phyloP scores from a whole-genome alignment of 2,797 vertebrate species.

The Myotis pilosus region DNA sequence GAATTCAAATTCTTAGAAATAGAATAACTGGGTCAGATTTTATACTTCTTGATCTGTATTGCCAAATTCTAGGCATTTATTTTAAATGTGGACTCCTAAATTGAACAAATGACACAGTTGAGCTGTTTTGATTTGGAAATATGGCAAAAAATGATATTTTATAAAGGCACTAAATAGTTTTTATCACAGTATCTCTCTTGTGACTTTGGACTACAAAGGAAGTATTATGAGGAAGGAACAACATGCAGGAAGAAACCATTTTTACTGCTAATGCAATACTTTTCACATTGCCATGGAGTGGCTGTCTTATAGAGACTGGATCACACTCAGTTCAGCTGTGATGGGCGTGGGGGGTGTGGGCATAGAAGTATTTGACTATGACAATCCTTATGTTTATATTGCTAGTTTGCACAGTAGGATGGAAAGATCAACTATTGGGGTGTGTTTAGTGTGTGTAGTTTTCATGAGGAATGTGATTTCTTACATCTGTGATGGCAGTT shows the following conservation, averaged over 20 bases:
- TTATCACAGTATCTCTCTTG: not conserved
- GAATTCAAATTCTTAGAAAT: constrained; percentile 51
- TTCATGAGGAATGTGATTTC: not conserved
- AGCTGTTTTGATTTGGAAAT: not conserved
- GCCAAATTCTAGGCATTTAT: not conserved
- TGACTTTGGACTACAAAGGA: not conserved
- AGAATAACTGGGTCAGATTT: not conserved
- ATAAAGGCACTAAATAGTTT: not conserved
- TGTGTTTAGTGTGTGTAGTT: not conserved
- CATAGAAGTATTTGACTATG: not conserved
- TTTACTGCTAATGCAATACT: not conserved
- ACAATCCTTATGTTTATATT: not conserved
- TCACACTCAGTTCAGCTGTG: not conserved
- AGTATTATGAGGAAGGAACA: not conserved
- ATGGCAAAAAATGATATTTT: not conserved
- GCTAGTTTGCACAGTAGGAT: not conserved
- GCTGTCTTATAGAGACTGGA: not conserved
- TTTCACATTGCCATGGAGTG: not conserved
- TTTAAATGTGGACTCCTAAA: constrained; percentile 27
- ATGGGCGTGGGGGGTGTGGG: not conserved
- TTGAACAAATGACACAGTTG: not conserved
- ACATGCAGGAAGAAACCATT: not conserved
- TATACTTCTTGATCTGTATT: not conserved
- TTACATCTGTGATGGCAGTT: not conserved
- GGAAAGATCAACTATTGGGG: not conserved